phyloP scores from a whole-genome alignment of 2,113 vertebrate genomes.

The Cyphomyrus plagiostoma region DNA sequence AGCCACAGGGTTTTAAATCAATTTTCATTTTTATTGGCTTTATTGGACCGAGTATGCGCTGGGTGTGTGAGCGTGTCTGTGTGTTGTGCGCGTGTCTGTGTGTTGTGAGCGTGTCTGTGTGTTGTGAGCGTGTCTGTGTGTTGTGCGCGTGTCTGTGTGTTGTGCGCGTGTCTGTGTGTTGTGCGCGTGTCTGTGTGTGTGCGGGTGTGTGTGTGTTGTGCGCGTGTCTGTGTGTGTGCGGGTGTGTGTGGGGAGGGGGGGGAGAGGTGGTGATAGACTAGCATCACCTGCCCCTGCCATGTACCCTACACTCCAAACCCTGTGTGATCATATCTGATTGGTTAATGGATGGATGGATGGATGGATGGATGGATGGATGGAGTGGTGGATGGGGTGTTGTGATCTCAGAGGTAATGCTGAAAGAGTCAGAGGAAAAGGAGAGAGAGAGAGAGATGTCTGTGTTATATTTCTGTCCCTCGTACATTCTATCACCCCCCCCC shows the following conservation, averaged over 20 bases:
- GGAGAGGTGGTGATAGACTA: too few relatives aligned
- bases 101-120: background rate
- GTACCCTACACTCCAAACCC: too few relatives aligned
- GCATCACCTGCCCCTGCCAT: too few relatives aligned
- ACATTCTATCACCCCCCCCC: constrained; percentile 4
- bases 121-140: background rate
- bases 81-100: background rate
- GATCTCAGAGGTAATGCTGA: too few relatives aligned
- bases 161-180: background rate
- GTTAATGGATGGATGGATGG: too few relatives aligned
- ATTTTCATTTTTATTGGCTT: background rate
- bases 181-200: background rate
- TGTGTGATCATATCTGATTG: too few relatives aligned
- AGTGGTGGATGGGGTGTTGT: too few relatives aligned
- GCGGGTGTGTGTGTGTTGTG: background rate
- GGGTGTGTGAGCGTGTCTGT: background rate
- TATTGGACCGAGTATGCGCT: background rate
- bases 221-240: background rate
- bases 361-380: too few relatives aligned
- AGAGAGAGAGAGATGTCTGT: too few relatives aligned
- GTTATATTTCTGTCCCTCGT: too few relatives aligned
- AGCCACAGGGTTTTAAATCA: background rate
- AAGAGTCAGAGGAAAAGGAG: too few relatives aligned
- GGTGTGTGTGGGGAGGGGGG: background rate
- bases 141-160: too few relatives aligned